Evolutionary conservation across 2,113 vertebrate species (phyloP), one percentile per base, ranked within the genome.

Genomic region (Lamprologus callipterus): DNA sequence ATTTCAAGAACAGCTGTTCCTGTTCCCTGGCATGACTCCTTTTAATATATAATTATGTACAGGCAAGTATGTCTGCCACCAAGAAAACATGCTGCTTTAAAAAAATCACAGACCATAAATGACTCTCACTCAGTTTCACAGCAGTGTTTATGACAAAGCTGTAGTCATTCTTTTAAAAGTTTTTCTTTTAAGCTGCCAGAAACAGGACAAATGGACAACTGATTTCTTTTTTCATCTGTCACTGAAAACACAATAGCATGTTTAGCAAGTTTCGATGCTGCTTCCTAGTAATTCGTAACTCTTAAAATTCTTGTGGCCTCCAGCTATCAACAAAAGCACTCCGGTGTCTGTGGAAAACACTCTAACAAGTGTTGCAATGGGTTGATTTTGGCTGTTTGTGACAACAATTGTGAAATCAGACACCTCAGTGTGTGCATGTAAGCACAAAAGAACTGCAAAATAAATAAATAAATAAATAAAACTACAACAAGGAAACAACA

Each of bases 401-500:
- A 75, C 23, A 28, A 28, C 3, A 75, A 12, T 19, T 75, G 40
- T 45, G 9, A 28, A 17, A 19, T 8, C 6, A 12, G 5, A 28
- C 16, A 8, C 70, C 1, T 2, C 6, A 1, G 40, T 47, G 68
- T 45, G 68, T 73, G 21, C 40, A 75, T 11, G 68, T 45, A 7
- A 47, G 23, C 42, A 28, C 9, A 47, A 75, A 75, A 11, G 6
- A 0, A 4, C 37, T 73, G 37, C 65, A 26, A 14, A 2, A 11
- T 5, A 45, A 19, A 54, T 4, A 13, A 31, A 8, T 0, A 10
- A 33, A 35, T 3, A n/a, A 65, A 35, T 65, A 35, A 37, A 65
- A 37, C 10, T 37, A 5, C 17, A 35, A n/a, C 4, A 11, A 35
- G 31, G 31, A 63, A n/a, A 0, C 17, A n/a, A 37, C 17, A 8